These are phyloP conservation scores for Heliornis fulica DNA, from an alignment of 2,113 vertebrate species.

Conservation along the genomic window DNA sequence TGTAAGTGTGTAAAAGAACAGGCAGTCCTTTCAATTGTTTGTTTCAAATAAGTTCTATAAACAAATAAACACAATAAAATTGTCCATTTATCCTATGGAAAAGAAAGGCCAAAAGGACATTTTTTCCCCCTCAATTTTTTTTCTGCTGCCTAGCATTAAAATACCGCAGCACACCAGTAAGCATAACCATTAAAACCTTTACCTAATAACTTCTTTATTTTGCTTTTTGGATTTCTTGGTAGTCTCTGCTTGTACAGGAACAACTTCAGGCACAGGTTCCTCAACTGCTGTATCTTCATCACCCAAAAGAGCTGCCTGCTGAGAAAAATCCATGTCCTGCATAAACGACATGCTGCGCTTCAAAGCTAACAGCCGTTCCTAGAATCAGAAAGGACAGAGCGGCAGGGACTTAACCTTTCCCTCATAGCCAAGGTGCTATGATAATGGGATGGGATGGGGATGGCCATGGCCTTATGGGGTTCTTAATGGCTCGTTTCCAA, in stretches of 20 bases:
- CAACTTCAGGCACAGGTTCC: conserved; percentile 86
- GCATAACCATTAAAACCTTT: conserved; percentile 47
- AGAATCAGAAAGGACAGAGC: conserved; percentile 83
- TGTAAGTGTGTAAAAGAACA: background rate
- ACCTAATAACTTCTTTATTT: conserved; percentile 90
- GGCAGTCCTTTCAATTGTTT: background rate
- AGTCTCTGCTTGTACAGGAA: conserved; percentile 86
- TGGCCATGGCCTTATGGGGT: conserved; percentile 67
- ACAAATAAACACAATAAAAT: background rate
- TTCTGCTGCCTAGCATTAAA: background rate
- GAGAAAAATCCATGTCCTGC: conserved; percentile 99
- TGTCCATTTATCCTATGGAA: background rate
- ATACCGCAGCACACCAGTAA: background rate
- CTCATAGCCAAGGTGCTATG: conserved; percentile 74
- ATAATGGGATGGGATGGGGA: conserved; percentile 73
- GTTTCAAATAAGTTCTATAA: background rate
- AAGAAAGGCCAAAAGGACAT: background rate
- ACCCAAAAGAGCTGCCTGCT: conserved; percentile 97
- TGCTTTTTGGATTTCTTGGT: conserved; percentile 95
- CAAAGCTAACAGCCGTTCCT: conserved; percentile 97
- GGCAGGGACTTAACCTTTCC: conserved; percentile 79
- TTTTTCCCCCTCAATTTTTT: background rate
- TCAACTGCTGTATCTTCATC: conserved; percentile 87
- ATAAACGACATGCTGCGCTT: conserved; percentile 99
- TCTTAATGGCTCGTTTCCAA: conserved; percentile 62